phyloP scores from a whole-genome alignment of 2,888 invertebrate genomes.

The Acanthopleura granulata region DNA sequence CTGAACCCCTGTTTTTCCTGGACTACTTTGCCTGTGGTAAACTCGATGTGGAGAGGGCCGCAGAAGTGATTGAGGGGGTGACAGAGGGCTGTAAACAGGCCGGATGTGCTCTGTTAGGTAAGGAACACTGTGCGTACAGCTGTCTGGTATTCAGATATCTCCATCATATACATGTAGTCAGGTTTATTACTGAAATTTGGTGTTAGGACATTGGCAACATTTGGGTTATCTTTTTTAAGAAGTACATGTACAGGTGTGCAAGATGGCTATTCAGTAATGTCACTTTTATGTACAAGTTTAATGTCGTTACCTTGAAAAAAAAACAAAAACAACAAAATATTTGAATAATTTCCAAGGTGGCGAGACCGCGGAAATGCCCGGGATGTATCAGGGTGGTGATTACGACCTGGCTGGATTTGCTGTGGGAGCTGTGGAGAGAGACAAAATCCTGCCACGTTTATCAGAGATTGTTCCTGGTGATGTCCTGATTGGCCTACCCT shows the following conservation, averaged over 20 bases:
- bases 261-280: not conserved
- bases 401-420: conserved; percentile 98
- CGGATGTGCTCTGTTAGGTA: conserved; percentile 90
- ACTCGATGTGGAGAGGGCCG: conserved; percentile 83
- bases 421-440: conserved; percentile 90
- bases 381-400: conserved; percentile 87
- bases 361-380: conserved; percentile 88
- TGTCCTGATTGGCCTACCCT: conserved; percentile 86
- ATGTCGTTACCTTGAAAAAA: not conserved
- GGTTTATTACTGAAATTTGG: no score
- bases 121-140: no score
- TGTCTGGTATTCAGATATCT: no score
- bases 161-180: no score
- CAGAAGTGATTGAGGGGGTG: conserved; percentile 86
- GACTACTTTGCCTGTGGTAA: conserved; percentile 96
- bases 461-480: conserved; percentile 80
- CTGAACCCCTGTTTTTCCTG: conserved; percentile 94
- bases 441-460: conserved; percentile 79
- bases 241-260: not conserved
- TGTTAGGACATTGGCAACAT: no score
- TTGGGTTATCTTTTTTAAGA: not conserved
- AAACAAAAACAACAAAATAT: not conserved
- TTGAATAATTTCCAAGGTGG: conserved; percentile 76
- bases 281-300: not conserved
- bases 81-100: conserved; percentile 88